Percentiles rank a stretch among this genome's conserved stretches.
Evolutionary conservation across 37 sponge, comb jelly and placozoan species (phyloP).

Genomic region (Cliona cf. orientalis): DNA sequence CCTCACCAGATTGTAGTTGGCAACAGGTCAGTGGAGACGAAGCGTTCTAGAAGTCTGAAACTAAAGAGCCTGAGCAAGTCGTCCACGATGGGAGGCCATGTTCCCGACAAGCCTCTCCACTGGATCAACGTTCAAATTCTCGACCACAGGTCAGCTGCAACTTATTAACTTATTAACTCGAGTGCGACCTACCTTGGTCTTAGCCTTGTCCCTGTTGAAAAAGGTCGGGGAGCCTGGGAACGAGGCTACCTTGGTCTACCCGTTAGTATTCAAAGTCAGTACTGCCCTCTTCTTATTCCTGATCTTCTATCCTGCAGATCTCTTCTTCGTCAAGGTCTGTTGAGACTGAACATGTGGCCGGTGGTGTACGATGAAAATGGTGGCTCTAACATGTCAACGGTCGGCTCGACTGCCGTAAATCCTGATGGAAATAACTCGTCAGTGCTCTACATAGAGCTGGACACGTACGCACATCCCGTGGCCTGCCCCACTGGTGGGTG

Average conservation of each 20-base stretch:
- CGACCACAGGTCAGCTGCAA: constrained; percentile 71
- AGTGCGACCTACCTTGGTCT: too few relatives aligned
- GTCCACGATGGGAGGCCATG: constrained; percentile 31
- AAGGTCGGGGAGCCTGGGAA: too few relatives aligned
- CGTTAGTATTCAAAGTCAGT: too few relatives aligned
- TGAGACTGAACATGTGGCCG: constrained; percentile 83
- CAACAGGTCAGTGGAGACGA: constrained; percentile 34
- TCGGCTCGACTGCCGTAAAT: constrained; percentile 83
- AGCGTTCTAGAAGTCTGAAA: neutral
- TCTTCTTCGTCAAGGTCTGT: constrained; percentile 71
- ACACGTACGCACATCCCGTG: constrained; percentile 87
- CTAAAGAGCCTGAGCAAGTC: constrained; percentile 8
- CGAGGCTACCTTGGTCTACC: too few relatives aligned
- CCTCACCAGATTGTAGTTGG: constrained; percentile 41
- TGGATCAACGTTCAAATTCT: constrained; percentile 94
- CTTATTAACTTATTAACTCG: too few relatives aligned
- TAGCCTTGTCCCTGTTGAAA: too few relatives aligned
- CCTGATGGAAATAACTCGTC: constrained; percentile 82
- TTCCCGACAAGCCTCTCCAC: constrained; percentile 54
- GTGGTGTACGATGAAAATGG: constrained; percentile 19
- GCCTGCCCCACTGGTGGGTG: constrained; percentile 82
- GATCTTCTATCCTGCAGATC: constrained; percentile 25
- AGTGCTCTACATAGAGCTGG: constrained; percentile 81
- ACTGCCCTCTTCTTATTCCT: too few relatives aligned
- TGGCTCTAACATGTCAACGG: constrained; percentile 47